Evolutionary conservation across 1,140 invertebrate genomes (phyloP), one percentile per base, ranked within the genome.

Genomic region (Vollenhovia emeryi): DNA sequence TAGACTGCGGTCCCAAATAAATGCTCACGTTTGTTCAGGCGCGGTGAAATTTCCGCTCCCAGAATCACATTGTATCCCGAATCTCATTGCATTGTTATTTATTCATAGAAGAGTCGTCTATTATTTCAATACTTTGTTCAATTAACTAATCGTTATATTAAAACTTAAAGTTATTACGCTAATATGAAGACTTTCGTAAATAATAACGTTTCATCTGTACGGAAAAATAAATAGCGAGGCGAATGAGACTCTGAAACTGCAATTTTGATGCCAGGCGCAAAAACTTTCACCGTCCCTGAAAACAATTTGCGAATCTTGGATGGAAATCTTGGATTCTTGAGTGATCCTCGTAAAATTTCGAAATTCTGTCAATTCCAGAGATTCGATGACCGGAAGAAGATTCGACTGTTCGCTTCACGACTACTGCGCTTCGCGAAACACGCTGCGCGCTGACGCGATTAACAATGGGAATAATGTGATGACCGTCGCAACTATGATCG

Each of bases 131-230:
- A 45, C 21, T 76, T 55, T 30, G n/a, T 62, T 60, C 27, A 40
- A 43, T 45, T 62, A 76, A 36, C 7, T 66, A 78, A 33, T 60
- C 24, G 24, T 40, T 9, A 60, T 13, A 75, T 43, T 60, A 60
- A 59, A 60, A 30, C 36, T 75, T n/a, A n/a, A 13, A 75, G 27
- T 60, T 36, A 33, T 52, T 33, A 73, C 11, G 1, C 4, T 52
- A 55, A 36, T 55, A 21, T 36, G n/a, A 11, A 40, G 18, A 64
- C 8, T 33, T 48, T 66, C 36, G 43, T 43, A 36, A 48, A 78
- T 21, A 78, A 76, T 66, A 78, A 78, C 66, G 13, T 50, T 78
- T n/a, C 13, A 36, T 59, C 33, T 57, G 33, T 75, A 75, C 30
- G 27, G n/a, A 36, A 30, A 57, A 33, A 27, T 40, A 66, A 21